These are phyloP conservation scores for Drosophila saltans DNA, from an alignment of 1,140 invertebrate genomes.

Conservation along the genomic window DNA sequence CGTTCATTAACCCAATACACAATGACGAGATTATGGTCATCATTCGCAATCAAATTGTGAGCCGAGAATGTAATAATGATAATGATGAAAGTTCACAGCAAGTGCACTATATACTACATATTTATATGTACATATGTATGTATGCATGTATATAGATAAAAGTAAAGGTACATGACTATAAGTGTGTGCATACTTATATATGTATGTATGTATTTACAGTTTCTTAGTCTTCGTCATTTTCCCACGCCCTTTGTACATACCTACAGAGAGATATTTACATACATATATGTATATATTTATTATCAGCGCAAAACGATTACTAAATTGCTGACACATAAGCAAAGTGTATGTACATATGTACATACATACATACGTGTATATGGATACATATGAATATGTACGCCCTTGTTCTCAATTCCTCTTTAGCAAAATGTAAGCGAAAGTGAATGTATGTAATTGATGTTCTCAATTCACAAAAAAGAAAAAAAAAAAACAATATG, in stretches of 20 bases:
- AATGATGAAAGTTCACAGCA: slow-evolving; percentile 30
- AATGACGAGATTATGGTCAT: neutral
- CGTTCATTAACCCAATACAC: slow-evolving; percentile 4
- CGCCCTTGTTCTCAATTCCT: neutral
- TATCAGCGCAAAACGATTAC: slow-evolving; percentile 7
- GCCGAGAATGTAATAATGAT: slow-evolving; percentile 1
- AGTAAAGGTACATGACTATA: neutral
- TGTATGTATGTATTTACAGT: slow-evolving; percentile 13
- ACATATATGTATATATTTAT: neutral
- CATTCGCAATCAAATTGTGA: slow-evolving; percentile 1
- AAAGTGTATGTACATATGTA: neutral
- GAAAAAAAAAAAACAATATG: neutral
- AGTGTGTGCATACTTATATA: neutral
- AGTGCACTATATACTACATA: slow-evolving; percentile 2
- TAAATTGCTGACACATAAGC: slow-evolving; percentile 3
- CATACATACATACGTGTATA: neutral
- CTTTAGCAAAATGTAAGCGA: neutral
- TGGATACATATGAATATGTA: neutral
- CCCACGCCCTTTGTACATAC: slow-evolving; percentile 23
- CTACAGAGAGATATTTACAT: neutral
- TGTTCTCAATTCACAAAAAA: neutral
- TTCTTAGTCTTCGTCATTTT: slow-evolving; percentile 25
- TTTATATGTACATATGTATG: slow-evolving; percentile 10
- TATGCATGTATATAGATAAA: slow-evolving; percentile 15
- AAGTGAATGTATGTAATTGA: neutral